Percentiles rank a stretch among this genome's conserved stretches.
Evolutionary conservation across 2,113 vertebrate species (phyloP).

Genomic region (Anguilla rostrata): DNA sequence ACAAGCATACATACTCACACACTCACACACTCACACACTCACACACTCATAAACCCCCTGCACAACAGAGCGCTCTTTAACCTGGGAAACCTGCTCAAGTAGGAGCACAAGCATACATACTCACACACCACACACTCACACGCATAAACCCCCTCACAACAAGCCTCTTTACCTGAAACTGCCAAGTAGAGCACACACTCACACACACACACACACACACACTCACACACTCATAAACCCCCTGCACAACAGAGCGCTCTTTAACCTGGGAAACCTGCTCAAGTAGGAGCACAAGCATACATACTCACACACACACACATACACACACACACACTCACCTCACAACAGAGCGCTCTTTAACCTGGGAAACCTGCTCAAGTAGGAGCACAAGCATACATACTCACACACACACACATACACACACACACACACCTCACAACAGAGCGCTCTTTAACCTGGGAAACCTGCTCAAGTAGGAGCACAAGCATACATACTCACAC

Average conservation of each 20-base stretch:
- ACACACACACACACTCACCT: conserved; percentile 43
- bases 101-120: conserved; percentile 47
- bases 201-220: background rate
- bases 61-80: conserved; percentile 97
- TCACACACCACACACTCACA: background rate
- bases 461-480: conserved; percentile 89
- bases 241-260: conserved; percentile 93
- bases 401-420: background rate
- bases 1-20: background rate
- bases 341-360: conserved; percentile 96
- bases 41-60: conserved; percentile 75
- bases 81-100: conserved; percentile 93
- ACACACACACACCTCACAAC: conserved; percentile 76
- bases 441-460: conserved; percentile 96
- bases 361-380: conserved; percentile 93
- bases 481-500: background rate
- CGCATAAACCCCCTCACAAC: too few species aligned
- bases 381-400: conserved; percentile 46
- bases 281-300: conserved; percentile 73
- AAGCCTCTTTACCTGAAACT: too few species aligned
- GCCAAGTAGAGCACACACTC: too few species aligned
- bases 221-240: conserved; percentile 68
- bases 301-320: background rate
- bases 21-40: background rate
- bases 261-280: conserved; percentile 92